Evolutionary conservation across 1,140 invertebrate species (phyloP), one percentile per base, ranked within the genome.

Genomic region (Drosophila arawakana): DNA sequence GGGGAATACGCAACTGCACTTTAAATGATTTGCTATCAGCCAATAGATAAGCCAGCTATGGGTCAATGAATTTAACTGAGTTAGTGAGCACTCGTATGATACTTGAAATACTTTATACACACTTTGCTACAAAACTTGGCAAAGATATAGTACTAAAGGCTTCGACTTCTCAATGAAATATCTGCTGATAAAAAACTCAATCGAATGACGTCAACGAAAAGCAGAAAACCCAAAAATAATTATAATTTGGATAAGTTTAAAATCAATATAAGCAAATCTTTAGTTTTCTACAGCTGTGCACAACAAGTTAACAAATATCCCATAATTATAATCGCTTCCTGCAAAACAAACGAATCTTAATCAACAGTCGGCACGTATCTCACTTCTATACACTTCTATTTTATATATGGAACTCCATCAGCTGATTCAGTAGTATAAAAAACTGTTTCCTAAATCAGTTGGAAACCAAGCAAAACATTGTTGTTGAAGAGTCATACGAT

Each of bases 381-480:
- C 11, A 2, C n/a, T 35, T 0, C 25, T 49, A 7, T 8, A 43
- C 47, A 15, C 18, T 15, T 18, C 15, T 50, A 21, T 21, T 21
- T 21, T 2, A 21, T 21, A 21, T 21, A 21, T 65, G 0, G 21
- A n/a, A 63, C 57, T 35, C 21, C 43, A 66, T 66, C 52, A 43
- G 69, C 35, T 72, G 61, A 66, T 72, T 52, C 61, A 62, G 46
- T 7, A 18, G 7, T 2, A 18, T 63, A 39, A 18, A 35, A 55
- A 9, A 18, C 10, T 21, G 7, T 13, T 10, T 41, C 41, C 10
- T 34, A 9, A 43, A 18, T 8, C 39, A 43, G 43, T 13, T 54
- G 35, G 44, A 37, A 37, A 6, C 52, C 43, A 8, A 63, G 11
- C 10, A 39, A 58, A 18, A 18, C 55, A 9, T 13, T 44, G 9